Percentiles rank a stretch among this genome's conserved stretches.
Conservation (phyloP, 1,140 invertebrate genomes). For the Trinorchestia longiramus region DNA sequence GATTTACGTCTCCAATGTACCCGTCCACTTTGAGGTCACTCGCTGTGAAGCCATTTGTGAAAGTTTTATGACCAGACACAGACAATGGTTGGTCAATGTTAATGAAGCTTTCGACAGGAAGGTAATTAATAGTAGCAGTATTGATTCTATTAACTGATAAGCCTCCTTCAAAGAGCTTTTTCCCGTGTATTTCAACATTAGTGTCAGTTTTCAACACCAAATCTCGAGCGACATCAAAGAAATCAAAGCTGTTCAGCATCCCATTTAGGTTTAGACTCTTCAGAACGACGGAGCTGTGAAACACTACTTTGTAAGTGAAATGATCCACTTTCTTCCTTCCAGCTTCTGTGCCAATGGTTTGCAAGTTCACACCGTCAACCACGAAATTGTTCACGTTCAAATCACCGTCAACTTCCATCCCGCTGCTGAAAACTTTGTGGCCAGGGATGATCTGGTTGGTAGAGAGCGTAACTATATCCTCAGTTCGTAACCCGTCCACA, state of each 20-base stretch:
- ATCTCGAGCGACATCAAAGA: constrained; percentile 39
- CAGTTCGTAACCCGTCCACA: background rate
- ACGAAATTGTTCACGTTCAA: constrained; percentile 53
- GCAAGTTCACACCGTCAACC: constrained; percentile 57
- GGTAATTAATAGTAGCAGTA: constrained; percentile 45
- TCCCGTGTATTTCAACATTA: constrained; percentile 22
- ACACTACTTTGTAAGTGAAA: constrained; percentile 50
- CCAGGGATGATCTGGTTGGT: constrained; percentile 13
- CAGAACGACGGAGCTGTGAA: background rate
- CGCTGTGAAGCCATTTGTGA: constrained; percentile 26
- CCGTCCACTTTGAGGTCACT: background rate
- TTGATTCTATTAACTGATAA: background rate
- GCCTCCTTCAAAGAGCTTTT: constrained; percentile 10
- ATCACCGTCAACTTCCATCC: constrained; percentile 56
- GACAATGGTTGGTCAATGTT: background rate
- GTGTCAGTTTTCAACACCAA: constrained; percentile 30
- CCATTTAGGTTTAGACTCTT: background rate
- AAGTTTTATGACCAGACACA: constrained; percentile 49
- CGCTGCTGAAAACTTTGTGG: constrained; percentile 56
- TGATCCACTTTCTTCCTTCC: background rate
- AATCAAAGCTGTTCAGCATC: constrained; percentile 29
- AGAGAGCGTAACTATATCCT: background rate
- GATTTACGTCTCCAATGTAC: constrained; percentile 50
- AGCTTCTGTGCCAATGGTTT: background rate
- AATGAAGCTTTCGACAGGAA: background rate